Base-by-base conservation (phyloP, 1,140 invertebrate genomes). In the Goniozus legneri region DNA sequence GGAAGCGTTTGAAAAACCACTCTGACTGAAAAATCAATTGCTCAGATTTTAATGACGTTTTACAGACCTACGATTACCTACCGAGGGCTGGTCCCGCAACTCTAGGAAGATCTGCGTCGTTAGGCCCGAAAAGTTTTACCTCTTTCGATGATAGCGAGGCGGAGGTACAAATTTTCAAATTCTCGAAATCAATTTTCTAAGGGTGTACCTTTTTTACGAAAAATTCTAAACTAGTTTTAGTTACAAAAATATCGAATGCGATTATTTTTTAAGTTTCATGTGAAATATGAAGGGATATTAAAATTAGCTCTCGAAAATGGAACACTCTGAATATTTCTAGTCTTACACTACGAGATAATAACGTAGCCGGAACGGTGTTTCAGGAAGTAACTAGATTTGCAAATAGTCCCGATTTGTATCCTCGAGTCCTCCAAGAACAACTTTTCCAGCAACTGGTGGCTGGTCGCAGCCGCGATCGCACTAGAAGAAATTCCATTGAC, bases 381-480 rank as follows among this genome's bases (percentile, higher is more conserved):
- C 60, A 75, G 70, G 71, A 74, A 10, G 47, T 42, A 18, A 52
- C 41, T 43, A 58, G 61, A 45, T 68, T 63, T 43, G 38, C 48
- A 18, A 73, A 69, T 54, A 74, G 70, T 44, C 69, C 73, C 3
- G 72, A 76, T 41, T 52, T 63, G 3, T 74, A 71, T 53, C 58
- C 60, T 1, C 64, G 58, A 7, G 14, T 27, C 39, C 61, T 47
- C 46, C 65, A 66, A n/a, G 62, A 68, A 31, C 55, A 54, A 37
- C 52, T 52, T 33, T 33, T 48, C 8, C 64, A 65, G 4, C 13
- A 51, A n/a, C 6, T 65, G 51, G 32, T 60, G 42, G 12, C 35
- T 50, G 39, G 50, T 14, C 42, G 50, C n/a, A 54, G 58, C 18
- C 60, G 59, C 44, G 66, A 71, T 37, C 58, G 58, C 20, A 64